A percentile compares a stretch with the other conserved stretches of the same genome.
phyloP scores from a whole-genome alignment of 2,888 invertebrate species.

The Cotesia congregata region DNA sequence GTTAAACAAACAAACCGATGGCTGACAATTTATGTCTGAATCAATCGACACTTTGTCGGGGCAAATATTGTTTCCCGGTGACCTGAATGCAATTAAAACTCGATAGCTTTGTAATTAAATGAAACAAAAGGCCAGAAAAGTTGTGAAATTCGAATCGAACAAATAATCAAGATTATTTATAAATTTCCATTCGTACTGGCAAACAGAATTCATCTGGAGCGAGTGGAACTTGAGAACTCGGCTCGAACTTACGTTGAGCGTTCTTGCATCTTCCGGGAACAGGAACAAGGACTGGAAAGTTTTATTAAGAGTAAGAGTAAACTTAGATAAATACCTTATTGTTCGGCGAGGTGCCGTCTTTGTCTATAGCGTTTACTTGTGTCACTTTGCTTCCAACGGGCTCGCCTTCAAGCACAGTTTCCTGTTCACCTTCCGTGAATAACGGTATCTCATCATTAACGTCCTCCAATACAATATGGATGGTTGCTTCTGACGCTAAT shows the following conservation, averaged over 20 bases:
- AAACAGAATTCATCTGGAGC: too few relatives aligned
- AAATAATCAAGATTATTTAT: too few relatives aligned
- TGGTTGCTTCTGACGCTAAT: constrained; percentile 93
- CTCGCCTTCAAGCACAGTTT: constrained; percentile 95
- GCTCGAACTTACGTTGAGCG: too few relatives aligned
- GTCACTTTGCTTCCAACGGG: constrained; percentile 95
- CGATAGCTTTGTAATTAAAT: too few relatives aligned
- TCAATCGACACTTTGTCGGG: background rate
- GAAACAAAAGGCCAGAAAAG: too few relatives aligned
- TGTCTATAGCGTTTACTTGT: constrained; percentile 96
- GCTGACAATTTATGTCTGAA: background rate
- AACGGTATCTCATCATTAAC: constrained; percentile 97
- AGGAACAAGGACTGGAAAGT: background rate
- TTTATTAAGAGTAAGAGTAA: background rate
- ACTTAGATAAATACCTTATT: constrained; percentile 80
- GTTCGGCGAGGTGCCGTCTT: constrained; percentile 95
- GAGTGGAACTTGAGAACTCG: too few relatives aligned
- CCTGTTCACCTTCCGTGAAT: constrained; percentile 95
- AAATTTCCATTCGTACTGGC: too few relatives aligned
- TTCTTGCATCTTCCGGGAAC: background rate
- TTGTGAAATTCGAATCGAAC: too few relatives aligned
- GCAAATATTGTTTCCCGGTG: too few relatives aligned
- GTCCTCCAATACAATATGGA: constrained; percentile 93
- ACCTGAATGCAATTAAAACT: too few relatives aligned
- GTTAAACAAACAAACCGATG: background rate